Conservation (phyloP, 2,113 vertebrate species). For the Notiomystis cincta region DNA sequence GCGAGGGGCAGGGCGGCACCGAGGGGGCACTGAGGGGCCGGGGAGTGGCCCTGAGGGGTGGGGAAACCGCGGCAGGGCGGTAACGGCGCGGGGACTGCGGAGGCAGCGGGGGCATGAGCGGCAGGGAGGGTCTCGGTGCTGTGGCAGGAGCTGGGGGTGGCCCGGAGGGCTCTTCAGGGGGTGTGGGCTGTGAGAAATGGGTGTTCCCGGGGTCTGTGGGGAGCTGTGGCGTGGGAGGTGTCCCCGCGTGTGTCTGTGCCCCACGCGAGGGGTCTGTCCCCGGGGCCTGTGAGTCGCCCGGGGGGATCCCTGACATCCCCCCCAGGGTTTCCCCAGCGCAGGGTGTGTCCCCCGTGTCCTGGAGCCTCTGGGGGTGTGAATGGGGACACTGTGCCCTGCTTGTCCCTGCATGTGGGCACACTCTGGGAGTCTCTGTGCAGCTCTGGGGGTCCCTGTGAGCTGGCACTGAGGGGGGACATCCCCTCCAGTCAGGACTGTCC, state of each 20-base stretch:
- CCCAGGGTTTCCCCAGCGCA: rapidly evolving
- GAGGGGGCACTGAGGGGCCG: neutral
- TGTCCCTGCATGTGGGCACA: rapidly evolving
- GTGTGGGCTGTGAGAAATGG: rapidly evolving
- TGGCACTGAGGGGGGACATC: rapidly evolving
- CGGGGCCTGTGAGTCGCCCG: rapidly evolving
- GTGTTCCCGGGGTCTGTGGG: too few relatives aligned
- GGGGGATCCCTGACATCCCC: rapidly evolving
- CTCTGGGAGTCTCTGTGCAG: rapidly evolving
- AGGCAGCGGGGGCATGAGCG: too few relatives aligned
- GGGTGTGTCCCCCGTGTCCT: rapidly evolving
- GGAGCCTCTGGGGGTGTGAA: rapidly evolving
- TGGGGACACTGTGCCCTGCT: neutral
- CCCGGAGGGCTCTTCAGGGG: neutral
- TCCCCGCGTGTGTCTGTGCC: neutral
- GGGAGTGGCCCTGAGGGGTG: neutral
- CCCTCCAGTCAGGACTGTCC: neutral
- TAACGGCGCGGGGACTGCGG: neutral
- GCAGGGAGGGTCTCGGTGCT: neutral
- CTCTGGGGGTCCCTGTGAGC: neutral
- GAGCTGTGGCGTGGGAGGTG: neutral
- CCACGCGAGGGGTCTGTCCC: rapidly evolving
- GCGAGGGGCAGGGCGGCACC: neutral
- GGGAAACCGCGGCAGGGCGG: too few relatives aligned
- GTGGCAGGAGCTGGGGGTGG: neutral